Conservation (phyloP, 2,797 vertebrate species). For the Garrulus glandarius region DNA sequence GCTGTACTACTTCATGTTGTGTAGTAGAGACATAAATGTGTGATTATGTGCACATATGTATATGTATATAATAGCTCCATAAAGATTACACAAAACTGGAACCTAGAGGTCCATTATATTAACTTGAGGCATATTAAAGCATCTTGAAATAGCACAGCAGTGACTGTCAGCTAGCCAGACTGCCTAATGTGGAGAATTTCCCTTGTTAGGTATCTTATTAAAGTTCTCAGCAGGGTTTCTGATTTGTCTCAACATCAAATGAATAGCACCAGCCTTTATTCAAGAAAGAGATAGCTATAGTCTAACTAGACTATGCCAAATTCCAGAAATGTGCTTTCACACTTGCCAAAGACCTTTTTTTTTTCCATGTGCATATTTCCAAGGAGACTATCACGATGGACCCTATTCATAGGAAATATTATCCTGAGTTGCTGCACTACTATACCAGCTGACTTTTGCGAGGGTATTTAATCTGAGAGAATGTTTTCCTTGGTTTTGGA, state of each 20-base stretch:
- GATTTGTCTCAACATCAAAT: slow-evolving; percentile 31
- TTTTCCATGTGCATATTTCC: not conserved
- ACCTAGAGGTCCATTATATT: not conserved
- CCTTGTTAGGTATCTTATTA: slow-evolving; percentile 62
- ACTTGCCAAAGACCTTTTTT: not conserved
- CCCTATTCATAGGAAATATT: not conserved
- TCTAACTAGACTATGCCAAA: slow-evolving; percentile 26
- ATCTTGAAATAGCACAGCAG: slow-evolving; percentile 41
- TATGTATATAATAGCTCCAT: not conserved
- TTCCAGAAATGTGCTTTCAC: slow-evolving; percentile 8
- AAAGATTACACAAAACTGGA: not conserved
- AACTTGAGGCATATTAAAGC: slow-evolving; percentile 13
- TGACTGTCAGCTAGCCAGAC: slow-evolving; percentile 46
- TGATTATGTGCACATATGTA: not conserved
- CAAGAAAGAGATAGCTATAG: slow-evolving; percentile 8
- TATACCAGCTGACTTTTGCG: not conserved
- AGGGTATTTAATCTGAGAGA: not conserved
- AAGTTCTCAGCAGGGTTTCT: slow-evolving; percentile 51
- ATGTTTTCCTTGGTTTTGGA: not conserved
- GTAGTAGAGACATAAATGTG: not conserved
- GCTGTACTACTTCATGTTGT: not conserved
- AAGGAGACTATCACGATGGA: not conserved
- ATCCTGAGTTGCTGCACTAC: not conserved
- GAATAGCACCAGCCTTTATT: slow-evolving; percentile 36
- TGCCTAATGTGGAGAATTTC: slow-evolving; percentile 46